Percentiles rank a stretch among this genome's conserved stretches.
Conservation (phyloP, 2,113 vertebrate genomes). For the Scomber colias region DNA sequence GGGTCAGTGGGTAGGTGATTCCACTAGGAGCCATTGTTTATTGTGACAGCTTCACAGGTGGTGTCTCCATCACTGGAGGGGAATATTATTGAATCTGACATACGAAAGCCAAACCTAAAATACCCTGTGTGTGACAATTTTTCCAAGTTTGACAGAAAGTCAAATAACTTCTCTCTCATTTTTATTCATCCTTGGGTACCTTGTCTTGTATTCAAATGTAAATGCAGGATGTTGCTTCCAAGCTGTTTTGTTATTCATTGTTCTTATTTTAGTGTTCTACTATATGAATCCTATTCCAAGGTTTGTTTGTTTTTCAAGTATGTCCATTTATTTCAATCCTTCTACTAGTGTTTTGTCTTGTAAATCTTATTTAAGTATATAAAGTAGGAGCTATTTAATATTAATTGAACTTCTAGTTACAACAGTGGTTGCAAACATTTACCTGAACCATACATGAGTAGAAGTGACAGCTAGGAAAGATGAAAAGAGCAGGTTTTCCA, state of each 20-base stretch:
- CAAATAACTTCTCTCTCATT: neutral
- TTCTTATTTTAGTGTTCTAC: neutral
- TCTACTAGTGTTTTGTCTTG: neutral
- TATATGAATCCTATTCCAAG: neutral
- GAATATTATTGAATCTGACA: slow-evolving; percentile 2
- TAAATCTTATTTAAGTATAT: neutral
- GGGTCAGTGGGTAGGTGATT: slow-evolving; percentile 41
- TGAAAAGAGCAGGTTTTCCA: slow-evolving; percentile 4
- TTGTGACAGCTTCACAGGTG: slow-evolving; percentile 32
- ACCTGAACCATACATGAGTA: neutral
- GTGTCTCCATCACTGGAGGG: slow-evolving; percentile 20
- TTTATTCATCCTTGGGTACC: neutral
- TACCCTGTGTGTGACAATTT: neutral
- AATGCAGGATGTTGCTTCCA: neutral
- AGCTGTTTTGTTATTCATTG: neutral
- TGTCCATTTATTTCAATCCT: neutral
- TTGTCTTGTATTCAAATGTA: slow-evolving; percentile 20
- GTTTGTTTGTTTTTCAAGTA: neutral
- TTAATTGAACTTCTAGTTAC: neutral
- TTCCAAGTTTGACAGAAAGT: slow-evolving; percentile 3
- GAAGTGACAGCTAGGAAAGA: slow-evolving; percentile 9
- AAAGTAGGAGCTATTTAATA: neutral
- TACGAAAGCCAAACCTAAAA: neutral
- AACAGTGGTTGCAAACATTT: slow-evolving; percentile 19
- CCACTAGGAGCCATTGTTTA: slow-evolving; percentile 49